A percentile compares a stretch with the other conserved stretches of the same genome.
These are phyloP conservation scores for Mobula birostris DNA, from an alignment of 2,113 vertebrate species.

Conservation along the genomic window DNA sequence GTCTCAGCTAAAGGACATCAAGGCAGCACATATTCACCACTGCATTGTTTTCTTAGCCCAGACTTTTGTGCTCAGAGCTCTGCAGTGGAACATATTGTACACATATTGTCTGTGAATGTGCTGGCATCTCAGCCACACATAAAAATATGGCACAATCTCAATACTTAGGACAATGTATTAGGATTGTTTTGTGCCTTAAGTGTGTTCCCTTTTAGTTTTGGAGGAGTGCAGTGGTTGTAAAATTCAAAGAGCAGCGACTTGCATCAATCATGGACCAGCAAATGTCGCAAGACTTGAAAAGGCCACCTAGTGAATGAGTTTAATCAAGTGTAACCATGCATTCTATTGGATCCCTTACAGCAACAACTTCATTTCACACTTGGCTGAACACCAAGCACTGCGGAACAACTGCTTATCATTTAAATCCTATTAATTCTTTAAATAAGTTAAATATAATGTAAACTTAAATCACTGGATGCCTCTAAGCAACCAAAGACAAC, in stretches of 20 bases:
- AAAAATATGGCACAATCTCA: too few species aligned
- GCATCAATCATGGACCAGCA: slow-evolving; percentile 58
- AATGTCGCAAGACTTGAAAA: slow-evolving; percentile 39
- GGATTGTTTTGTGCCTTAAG: neutral
- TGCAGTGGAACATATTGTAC: too few species aligned
- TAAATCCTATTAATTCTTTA: slow-evolving; percentile 18
- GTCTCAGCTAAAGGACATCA: too few species aligned
- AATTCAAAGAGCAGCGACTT: slow-evolving; percentile 47
- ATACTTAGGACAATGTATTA: neutral
- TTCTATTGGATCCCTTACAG: slow-evolving; percentile 49
- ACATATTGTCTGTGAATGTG: too few species aligned
- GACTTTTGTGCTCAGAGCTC: too few species aligned
- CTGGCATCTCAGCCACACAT: too few species aligned
- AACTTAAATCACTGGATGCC: neutral
- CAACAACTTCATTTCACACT: slow-evolving; percentile 50
- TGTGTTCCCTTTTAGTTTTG: neutral
- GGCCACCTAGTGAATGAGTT: slow-evolving; percentile 47
- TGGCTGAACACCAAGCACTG: slow-evolving; percentile 46
- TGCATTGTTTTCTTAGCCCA: too few species aligned
- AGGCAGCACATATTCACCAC: too few species aligned
- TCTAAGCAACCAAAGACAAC: neutral
- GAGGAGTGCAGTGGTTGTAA: neutral
- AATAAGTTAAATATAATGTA: neutral
- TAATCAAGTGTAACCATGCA: slow-evolving; percentile 57
- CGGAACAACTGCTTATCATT: slow-evolving; percentile 39